Percentiles rank a stretch among this genome's conserved stretches.
phyloP scores from a whole-genome alignment of 2,888 invertebrate species.

The Xestia xanthographa region DNA sequence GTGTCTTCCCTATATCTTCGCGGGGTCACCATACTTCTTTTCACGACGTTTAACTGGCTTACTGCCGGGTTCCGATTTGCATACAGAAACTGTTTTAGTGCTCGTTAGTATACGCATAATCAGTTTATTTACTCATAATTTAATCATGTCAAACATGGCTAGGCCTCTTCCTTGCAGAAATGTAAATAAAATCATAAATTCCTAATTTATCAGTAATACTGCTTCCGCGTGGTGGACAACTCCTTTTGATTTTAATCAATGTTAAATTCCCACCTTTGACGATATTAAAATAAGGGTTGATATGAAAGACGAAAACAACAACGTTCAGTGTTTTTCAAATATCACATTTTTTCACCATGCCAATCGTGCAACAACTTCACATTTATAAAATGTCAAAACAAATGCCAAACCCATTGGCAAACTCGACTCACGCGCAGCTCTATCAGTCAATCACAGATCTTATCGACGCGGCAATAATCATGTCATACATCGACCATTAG shows the following conservation, averaged over 20 bases:
- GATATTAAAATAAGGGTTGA: not conserved
- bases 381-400: conserved; percentile 49
- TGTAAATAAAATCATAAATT: not conserved
- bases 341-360: not conserved
- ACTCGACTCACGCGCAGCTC: conserved; percentile 34
- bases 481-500: conserved; percentile 61
- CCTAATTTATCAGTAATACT: not conserved
- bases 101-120: conserved; percentile 39
- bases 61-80: conserved; percentile 37
- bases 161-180: not conserved
- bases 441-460: conserved; percentile 63
- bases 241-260: not conserved
- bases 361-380: conserved; percentile 33
- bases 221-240: not conserved
- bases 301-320: not conserved
- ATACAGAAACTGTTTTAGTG: conserved; percentile 36
- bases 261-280: not conserved
- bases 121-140: conserved; percentile 12
- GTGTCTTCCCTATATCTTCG: conserved; percentile 34
- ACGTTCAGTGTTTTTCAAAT: not conserved
- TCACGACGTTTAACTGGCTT: conserved; percentile 10
- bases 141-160: not conserved
- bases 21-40: conserved; percentile 24
- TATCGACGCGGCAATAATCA: conserved; percentile 65
- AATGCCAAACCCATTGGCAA: conserved; percentile 50